phyloP scores from a whole-genome alignment of 2,113 vertebrate genomes.

The Elephas maximus region DNA sequence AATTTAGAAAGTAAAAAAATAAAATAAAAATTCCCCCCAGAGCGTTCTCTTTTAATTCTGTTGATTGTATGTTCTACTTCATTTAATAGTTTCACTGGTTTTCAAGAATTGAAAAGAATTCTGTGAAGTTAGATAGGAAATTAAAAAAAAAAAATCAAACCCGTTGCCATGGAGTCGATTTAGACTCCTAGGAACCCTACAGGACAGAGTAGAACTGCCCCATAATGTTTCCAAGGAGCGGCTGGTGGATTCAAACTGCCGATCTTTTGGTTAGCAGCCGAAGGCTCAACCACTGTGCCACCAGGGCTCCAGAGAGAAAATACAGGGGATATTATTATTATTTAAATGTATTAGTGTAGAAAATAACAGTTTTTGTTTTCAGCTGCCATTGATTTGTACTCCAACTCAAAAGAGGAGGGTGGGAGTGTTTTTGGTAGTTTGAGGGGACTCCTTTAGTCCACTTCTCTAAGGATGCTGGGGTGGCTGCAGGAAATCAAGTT shows the following conservation, averaged over 20 bases:
- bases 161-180: too few relatives aligned
- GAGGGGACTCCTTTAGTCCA: not conserved
- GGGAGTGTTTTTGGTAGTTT: not conserved
- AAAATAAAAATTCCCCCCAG: not conserved
- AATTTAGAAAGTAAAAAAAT: not conserved
- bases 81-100: conserved; percentile 27
- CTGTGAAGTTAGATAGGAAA: not conserved
- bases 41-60: not conserved
- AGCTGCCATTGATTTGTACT: not conserved
- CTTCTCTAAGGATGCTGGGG: not conserved
- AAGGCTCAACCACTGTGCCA: too few relatives aligned
- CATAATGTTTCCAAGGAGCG: too few relatives aligned
- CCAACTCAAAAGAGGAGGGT: too few relatives aligned
- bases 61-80: not conserved
- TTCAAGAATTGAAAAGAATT: not conserved
- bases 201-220: too few relatives aligned
- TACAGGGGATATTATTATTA: not conserved
- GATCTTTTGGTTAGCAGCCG: too few relatives aligned
- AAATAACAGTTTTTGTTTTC: not conserved
- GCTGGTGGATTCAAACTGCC: too few relatives aligned
- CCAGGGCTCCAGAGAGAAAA: not conserved
- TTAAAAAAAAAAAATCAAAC: too few relatives aligned
- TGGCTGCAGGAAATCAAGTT: not conserved
- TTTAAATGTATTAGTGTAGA: not conserved
- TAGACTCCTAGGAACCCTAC: too few relatives aligned